Evolutionary conservation across 2,113 vertebrate genomes (phyloP), one percentile per base, ranked within the genome.

Genomic region (Phylloscopus whistleri): DNA sequence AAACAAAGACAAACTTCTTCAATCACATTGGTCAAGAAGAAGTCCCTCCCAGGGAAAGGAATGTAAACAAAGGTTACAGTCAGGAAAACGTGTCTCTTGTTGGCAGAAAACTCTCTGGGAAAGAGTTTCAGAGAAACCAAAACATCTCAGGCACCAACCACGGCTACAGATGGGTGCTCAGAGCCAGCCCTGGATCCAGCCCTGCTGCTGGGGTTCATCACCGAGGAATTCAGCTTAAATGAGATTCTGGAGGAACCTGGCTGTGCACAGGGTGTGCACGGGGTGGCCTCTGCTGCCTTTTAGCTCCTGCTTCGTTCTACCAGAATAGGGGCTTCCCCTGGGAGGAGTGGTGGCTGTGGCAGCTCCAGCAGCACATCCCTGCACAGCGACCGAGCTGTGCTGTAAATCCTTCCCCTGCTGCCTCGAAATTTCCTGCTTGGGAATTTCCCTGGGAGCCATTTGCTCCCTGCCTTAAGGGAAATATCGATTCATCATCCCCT

Each of bases 361-460:
- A 24, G 13, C 73, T 74, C 44, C 69, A 22, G 74, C 79, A 53
- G 44, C 31, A 0, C 16, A 1, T 41, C 83, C 70, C 46, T 24
- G 39, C 82, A 2, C 67, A 2, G 62, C 2, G 0, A 5, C 0
- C 1, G 5, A 37, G 7, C 10, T 1, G 7, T 0, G 37, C 72
- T 5, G 20, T 11, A 28, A 94, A 93, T 68, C 89, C 85, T 80
- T 35, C 27, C 2, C 56, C 24, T 3, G 1, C 58, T 64, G 73
- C 82, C 46, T 63, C 6, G 7, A 16, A 28, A 82, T 39, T 10
- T 39, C 52, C 70, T 59, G 84, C 87, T 16, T 11, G 75, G 70
- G 59, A 33, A 20, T 26, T 37, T 86, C 80, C 67, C 63, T 26
- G 48, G 31, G 56, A 79, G 79, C 39, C 18, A 2, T 78, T 90